These are phyloP conservation scores for Bovichtus diacanthus DNA, from an alignment of 2,797 vertebrate species.

Conservation along the genomic window DNA sequence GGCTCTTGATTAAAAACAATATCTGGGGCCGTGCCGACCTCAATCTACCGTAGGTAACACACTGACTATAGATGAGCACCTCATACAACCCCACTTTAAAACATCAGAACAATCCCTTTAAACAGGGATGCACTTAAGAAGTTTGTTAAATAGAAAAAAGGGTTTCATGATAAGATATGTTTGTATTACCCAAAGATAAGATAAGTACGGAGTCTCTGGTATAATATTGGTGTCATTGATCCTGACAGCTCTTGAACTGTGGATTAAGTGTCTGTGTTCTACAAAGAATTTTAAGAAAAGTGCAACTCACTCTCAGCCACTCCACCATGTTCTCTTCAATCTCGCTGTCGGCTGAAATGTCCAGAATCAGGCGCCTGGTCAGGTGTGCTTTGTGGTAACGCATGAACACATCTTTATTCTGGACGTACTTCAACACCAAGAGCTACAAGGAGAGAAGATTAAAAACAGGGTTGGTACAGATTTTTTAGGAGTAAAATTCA, in stretches of 20 bases:
- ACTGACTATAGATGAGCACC: too few species aligned
- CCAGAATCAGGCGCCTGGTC: constrained; percentile 95
- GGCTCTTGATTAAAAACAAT: too few species aligned
- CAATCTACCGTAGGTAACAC: too few species aligned
- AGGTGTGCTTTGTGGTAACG: constrained; percentile 98
- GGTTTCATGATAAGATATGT: background rate
- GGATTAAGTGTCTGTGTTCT: background rate
- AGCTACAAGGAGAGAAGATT: constrained; percentile 48
- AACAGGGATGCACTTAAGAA: background rate
- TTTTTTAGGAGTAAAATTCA: too few species aligned
- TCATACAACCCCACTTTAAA: too few species aligned
- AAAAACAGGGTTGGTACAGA: background rate
- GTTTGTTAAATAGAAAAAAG: background rate
- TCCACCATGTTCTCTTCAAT: constrained; percentile 99
- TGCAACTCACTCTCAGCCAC: constrained; percentile 91
- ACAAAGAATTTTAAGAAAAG: background rate
- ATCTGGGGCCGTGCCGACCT: too few species aligned
- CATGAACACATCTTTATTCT: constrained; percentile 99
- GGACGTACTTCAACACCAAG: constrained; percentile 91
- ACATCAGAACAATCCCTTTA: too few species aligned
- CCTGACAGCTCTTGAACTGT: background rate
- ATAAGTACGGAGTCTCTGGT: background rate
- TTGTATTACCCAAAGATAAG: background rate
- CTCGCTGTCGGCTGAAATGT: constrained; percentile 98
- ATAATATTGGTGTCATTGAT: background rate